Conservation (phyloP, 2,113 vertebrate species). For the Aphelocoma coerulescens region DNA sequence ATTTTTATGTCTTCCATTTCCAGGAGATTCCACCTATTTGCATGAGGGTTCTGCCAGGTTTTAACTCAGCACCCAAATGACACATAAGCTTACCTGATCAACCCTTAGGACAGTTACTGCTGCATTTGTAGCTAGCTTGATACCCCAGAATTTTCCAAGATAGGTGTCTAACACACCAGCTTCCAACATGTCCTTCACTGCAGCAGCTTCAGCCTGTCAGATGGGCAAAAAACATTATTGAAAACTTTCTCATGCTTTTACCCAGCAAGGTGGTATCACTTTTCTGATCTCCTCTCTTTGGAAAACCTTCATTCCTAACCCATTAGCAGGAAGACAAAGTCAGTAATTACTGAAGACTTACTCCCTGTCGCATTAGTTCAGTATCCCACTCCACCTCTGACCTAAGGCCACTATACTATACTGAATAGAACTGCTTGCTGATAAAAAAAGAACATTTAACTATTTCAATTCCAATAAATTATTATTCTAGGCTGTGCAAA, state of each 20-base stretch:
- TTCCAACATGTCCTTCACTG: conserved; percentile 91
- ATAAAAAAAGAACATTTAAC: not conserved
- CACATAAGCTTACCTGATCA: conserved; percentile 83
- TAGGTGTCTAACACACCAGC: conserved; percentile 87
- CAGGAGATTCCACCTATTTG: not conserved
- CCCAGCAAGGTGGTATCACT: not conserved
- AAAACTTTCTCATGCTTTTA: not conserved
- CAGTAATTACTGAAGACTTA: not conserved
- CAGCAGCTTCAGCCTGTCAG: conserved; percentile 84
- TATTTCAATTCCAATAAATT: not conserved
- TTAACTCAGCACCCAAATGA: not conserved
- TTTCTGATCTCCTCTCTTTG: not conserved
- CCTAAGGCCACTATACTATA: not conserved
- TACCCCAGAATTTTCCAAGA: conserved; percentile 91
- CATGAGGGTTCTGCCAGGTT: not conserved
- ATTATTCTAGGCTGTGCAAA: not conserved
- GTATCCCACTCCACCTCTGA: not conserved
- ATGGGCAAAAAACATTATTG: not conserved
- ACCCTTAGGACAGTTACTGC: conserved; percentile 93
- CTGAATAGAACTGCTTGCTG: not conserved
- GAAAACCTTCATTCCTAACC: not conserved
- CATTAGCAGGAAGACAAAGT: not conserved
- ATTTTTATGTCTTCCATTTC: not conserved
- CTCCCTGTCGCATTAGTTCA: not conserved
- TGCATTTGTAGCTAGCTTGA: conserved; percentile 94